Evolutionary conservation across 2,888 invertebrate species (phyloP).

Genomic region (Hemistola chrysoprasaria): DNA sequence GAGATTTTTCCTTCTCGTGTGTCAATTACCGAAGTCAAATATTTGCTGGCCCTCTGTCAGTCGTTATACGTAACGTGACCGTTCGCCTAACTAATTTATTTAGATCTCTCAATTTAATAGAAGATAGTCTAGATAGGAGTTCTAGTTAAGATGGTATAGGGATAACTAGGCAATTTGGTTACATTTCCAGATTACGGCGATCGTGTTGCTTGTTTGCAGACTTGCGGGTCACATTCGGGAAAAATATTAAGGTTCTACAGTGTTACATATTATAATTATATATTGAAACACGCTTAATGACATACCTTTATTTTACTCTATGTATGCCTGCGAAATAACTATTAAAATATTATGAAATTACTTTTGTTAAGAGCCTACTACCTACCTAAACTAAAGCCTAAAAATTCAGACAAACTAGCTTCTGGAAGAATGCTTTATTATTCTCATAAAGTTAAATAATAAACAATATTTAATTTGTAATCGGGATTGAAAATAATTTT

Average conservation of each 20-base stretch:
- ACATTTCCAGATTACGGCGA: conserved; percentile 57
- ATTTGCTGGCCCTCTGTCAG: conserved; percentile 73
- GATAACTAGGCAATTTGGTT: conserved; percentile 58
- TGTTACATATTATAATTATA: conserved; percentile 3
- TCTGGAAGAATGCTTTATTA: too few species aligned
- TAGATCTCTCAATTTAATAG: conserved; percentile 21
- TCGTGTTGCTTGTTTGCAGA: conserved; percentile 76
- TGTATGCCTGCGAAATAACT: too few species aligned
- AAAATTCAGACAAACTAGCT: too few species aligned
- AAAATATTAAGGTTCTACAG: conserved; percentile 47
- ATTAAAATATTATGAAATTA: too few species aligned
- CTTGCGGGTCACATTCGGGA: conserved; percentile 59
- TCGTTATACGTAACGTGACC: conserved; percentile 73
- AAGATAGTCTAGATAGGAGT: conserved; percentile 9
- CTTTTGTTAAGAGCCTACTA: too few species aligned
- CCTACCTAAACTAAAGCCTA: too few species aligned
- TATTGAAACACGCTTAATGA: too few species aligned
- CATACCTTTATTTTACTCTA: too few species aligned
- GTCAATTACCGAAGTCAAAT: conserved; percentile 77
- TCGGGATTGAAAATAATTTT: too few species aligned
- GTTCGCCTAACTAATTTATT: conserved; percentile 22
- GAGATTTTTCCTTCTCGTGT: conserved; percentile 58
- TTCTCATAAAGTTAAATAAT: too few species aligned
- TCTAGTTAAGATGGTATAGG: conserved; percentile 33
- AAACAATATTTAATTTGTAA: too few species aligned